Evolutionary conservation across 1,140 invertebrate genomes (phyloP).

Genomic region (Brachystomella parvula): DNA sequence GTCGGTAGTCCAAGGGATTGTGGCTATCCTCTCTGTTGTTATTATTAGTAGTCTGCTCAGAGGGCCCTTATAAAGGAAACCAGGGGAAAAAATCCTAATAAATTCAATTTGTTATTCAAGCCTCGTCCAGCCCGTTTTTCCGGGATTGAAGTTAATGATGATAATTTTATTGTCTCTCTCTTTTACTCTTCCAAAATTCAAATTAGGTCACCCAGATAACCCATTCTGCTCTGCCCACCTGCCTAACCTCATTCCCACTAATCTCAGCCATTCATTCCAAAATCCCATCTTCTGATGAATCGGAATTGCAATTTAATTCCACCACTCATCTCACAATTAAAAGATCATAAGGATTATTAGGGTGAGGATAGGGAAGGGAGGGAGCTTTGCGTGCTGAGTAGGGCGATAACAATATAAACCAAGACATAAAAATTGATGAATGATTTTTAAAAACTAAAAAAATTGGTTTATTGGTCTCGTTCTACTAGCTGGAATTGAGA

Average conservation of each 20-base stretch:
- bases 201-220: conserved; percentile 5
- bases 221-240: background rate
- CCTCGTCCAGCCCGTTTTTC: background rate
- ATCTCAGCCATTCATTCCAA: background rate
- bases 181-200: background rate
- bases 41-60: no score
- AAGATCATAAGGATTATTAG: background rate
- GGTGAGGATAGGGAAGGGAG: background rate
- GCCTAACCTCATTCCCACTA: background rate
- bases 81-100: background rate
- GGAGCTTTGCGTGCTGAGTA: background rate
- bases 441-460: background rate
- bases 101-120: conserved; percentile 3
- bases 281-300: background rate
- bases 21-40: no score
- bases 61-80: background rate
- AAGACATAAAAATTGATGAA: conserved; percentile 10
- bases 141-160: conserved; percentile 4
- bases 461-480: background rate
- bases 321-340: background rate
- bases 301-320: background rate
- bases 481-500: no score
- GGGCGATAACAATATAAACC: background rate
- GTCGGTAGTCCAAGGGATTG: no score
- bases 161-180: conserved; percentile 9